Base-by-base conservation (phyloP, 2,888 invertebrate genomes). In the Philopedon plagiatum region DNA sequence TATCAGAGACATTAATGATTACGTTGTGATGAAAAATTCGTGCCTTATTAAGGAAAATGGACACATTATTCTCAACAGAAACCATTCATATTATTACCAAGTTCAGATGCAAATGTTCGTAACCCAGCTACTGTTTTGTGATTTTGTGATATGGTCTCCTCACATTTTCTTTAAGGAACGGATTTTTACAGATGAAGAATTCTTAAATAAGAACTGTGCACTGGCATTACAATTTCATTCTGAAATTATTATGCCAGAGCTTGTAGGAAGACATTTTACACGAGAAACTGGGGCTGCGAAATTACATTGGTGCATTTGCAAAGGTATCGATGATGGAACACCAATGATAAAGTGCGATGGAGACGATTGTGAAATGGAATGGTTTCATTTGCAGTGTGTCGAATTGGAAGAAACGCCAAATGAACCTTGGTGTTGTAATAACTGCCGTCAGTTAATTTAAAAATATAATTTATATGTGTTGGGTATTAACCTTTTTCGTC, bases 311-410 rank as follows among this genome's bases (percentile, higher is more conserved):
- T 73, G 72, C 34, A 37, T 46, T 11, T 75, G 75, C 44, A 58
- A 68, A 15, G 41, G 21, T 41, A n/a, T 69, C 21, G 68, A 71
- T 51, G 72, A 75, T 61, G 62, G 62, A 18, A 66, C 34, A 83
- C 61, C 61, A n/a, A 94, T 94, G 94, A 94, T 94, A 74, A 94
- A 93, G 1, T 94, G 94, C 83, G 94, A 94, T 82, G 93, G 91
- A 8, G 90, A 91, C 74, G 91, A 92, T 77, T 98, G 97, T 85
- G 88, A 92, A 63, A 95, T 95, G 76, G 95, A 96, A 85, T 98
- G 97, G 97, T 98, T 97, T 85, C 97, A 98, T 85, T 96, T 97
- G 83, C 94, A 94, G 81, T 98, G 97, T 85, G 96, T 97, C 2
- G n/a, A n/a, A n/a, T n/a, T n/a, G n/a, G n/a, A n/a, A n/a, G n/a